Conservation (phyloP, 92 coral and sea anemone species). For the Zoanthus gigantus region DNA sequence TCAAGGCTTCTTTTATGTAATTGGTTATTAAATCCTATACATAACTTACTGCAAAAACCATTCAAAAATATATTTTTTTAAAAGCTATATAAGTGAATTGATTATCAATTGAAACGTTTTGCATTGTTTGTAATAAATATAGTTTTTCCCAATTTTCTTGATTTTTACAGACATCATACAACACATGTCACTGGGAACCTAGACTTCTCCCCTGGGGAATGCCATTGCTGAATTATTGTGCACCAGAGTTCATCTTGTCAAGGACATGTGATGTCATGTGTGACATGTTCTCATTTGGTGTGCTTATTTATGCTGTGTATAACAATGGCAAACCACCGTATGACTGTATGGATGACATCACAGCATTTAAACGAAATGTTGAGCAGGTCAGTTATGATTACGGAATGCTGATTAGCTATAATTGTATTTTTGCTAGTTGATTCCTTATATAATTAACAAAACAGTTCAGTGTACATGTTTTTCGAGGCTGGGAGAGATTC, state of each 20-base stretch:
- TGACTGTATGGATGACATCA: constrained; percentile 88
- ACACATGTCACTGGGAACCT: constrained; percentile 93
- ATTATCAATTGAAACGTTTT: no score
- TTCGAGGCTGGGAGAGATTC: no score
- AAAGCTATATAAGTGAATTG: no score
- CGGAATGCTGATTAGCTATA: neutral
- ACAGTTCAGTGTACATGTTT: no score
- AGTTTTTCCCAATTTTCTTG: neutral
- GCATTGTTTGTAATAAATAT: no score
- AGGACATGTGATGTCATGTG: constrained; percentile 90
- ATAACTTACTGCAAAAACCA: no score
- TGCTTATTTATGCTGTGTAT: constrained; percentile 88
- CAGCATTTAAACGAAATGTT: constrained; percentile 87
- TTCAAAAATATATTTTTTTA: no score
- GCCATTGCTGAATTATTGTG: constrained; percentile 91
- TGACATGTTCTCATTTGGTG: constrained; percentile 94
- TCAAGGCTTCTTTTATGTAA: no score
- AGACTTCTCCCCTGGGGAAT: constrained; percentile 90
- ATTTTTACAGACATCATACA: constrained; percentile 76
- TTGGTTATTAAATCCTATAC: no score
- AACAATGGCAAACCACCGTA: constrained; percentile 88
- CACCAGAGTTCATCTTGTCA: constrained; percentile 95
- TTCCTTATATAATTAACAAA: no score
- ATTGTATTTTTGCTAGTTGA: neutral
- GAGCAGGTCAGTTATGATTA: constrained; percentile 72